Conservation (phyloP, 2,888 invertebrate species). For the Tiliacea citrago region DNA sequence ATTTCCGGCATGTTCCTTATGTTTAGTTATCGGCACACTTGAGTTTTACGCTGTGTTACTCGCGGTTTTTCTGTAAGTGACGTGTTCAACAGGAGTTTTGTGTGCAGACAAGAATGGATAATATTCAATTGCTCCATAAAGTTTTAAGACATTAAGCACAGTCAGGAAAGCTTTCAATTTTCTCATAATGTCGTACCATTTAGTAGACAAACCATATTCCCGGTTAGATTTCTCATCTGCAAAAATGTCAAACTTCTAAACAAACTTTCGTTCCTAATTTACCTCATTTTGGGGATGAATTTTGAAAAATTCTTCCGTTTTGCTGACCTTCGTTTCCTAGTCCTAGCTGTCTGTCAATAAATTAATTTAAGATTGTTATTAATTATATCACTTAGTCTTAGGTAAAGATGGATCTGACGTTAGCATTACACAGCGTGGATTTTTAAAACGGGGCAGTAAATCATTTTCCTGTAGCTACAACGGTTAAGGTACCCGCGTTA, state of each 20-base stretch:
- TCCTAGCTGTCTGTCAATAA: no score
- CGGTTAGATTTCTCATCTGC: neutral
- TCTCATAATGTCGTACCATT: no score
- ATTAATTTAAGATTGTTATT: no score
- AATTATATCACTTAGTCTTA: no score
- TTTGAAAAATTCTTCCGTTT: neutral
- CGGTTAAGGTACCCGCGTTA: no score
- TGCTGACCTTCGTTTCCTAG: neutral
- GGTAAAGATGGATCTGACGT: neutral
- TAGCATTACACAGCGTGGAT: no score
- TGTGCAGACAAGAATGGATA: neutral
- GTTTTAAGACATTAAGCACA: neutral
- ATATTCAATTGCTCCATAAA: neutral
- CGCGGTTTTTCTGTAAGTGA: constrained; percentile 32
- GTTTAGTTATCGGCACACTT: constrained; percentile 62
- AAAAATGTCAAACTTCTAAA: neutral
- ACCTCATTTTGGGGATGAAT: neutral
- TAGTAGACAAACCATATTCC: neutral
- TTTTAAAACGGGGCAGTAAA: no score
- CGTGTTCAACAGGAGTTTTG: neutral
- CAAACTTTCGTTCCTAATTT: neutral
- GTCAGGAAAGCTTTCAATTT: neutral
- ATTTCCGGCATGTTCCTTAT: constrained; percentile 66
- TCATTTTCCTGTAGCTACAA: no score
- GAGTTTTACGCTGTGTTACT: constrained; percentile 39